Percentiles rank a stretch among this genome's conserved stretches.
These are phyloP conservation scores for Cebidichthys violaceus DNA, from an alignment of 2,113 vertebrate genomes.

Conservation along the genomic window DNA sequence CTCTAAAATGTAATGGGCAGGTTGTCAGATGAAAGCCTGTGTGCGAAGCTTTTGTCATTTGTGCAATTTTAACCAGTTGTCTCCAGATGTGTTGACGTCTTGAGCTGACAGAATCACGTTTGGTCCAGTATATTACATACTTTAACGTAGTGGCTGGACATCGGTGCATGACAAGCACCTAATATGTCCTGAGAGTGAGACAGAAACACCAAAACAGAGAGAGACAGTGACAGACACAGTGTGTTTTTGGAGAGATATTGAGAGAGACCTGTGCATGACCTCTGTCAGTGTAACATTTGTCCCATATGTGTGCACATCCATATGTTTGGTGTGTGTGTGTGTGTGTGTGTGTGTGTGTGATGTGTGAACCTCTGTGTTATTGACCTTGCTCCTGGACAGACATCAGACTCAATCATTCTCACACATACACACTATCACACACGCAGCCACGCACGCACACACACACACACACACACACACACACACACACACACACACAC, in stretches of 20 bases:
- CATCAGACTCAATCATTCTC: slow-evolving; percentile 51
- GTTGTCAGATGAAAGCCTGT: neutral
- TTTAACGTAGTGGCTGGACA: neutral
- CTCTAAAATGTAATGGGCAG: neutral
- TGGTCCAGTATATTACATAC: neutral
- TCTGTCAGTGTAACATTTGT: slow-evolving; percentile 48
- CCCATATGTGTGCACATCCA: slow-evolving; percentile 33
- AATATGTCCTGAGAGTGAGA: neutral
- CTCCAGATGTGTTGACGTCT: neutral
- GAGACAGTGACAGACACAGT: slow-evolving; percentile 19
- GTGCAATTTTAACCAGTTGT: neutral
- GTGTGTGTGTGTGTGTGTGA: slow-evolving; percentile 41
- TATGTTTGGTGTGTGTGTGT: slow-evolving; percentile 45
- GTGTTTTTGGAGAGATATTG: slow-evolving; percentile 20
- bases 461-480: slow-evolving; percentile 20
- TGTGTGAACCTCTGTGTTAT: slow-evolving; percentile 56
- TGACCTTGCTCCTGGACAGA: slow-evolving; percentile 67
- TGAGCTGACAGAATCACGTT: neutral
- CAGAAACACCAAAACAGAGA: slow-evolving; percentile 3
- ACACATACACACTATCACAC: slow-evolving; percentile 11
- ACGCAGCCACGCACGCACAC: slow-evolving; percentile 26
- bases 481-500: slow-evolving; percentile 32
- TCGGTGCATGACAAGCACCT: neutral
- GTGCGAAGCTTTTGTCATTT: neutral
- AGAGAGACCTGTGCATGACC: slow-evolving; percentile 57